Base-by-base conservation (phyloP, 1,140 invertebrate species). In the Harpegnathos saltator region DNA sequence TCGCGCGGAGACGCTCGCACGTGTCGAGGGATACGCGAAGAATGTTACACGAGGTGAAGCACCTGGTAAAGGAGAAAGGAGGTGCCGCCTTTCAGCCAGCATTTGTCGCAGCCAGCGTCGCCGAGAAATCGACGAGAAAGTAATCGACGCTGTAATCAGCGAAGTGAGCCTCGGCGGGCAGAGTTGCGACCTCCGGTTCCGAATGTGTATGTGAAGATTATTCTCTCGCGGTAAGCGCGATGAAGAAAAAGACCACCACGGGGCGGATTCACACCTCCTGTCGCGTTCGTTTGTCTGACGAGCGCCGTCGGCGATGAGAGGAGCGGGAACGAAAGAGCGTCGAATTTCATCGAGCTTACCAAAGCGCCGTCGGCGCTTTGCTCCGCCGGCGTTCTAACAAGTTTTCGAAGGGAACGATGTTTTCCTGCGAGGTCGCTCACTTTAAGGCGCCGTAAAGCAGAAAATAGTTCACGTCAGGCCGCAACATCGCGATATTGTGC, bases 371-470 rank as follows among this genome's bases (percentile, higher is more conserved):
- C 63, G 85, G 85, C 86, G 68, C 68, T 88, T 87, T 87, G 72
- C 68, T 72, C 83, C 22, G 66, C 85, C 89, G 83, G 84, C 84
- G 52, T 89, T 86, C 65, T 82, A 87, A 86, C 84, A 83, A 90
- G 83, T 87, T 88, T 83, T 83, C 54, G 62, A 52, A 84, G 87
- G 61, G 85, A 89, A 88, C 54, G 80, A 71, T 78, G 65, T 85
- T 88, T 81, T 50, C 86, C 74, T 63, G 59, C 80, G 83, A 84
- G 78, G 75, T 82, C 72, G 54, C 71, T 61, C 69, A 73, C 84
- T 91, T 91, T 85, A 85, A 86, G 83, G 77, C 87, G 74, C 81
- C 83, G 84, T 90, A 90, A 91, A 90, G 80, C 80, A 65, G 56
- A 50, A 69, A 82, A 85, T 82, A 73, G 48, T 74, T 52, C n/a